Percentiles rank a stretch among this genome's conserved stretches.
Evolutionary conservation across 1,140 invertebrate genomes (phyloP).

Genomic region (Rhynchophorus ferrugineus): DNA sequence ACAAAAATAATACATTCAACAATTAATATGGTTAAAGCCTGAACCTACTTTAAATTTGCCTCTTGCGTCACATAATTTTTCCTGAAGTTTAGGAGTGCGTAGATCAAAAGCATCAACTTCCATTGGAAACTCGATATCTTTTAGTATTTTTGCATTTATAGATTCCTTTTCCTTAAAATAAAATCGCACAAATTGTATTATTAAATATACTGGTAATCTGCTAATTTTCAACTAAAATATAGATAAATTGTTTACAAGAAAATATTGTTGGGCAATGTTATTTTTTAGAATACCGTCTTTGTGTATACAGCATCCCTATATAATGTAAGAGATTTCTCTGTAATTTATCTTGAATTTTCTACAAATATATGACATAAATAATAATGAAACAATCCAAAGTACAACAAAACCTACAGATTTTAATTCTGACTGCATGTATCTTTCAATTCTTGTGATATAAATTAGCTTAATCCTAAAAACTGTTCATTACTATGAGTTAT

Average conservation of each 20-base stretch:
- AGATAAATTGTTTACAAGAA: too few species aligned
- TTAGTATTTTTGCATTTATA: conserved; percentile 95
- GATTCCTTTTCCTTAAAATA: conserved; percentile 96
- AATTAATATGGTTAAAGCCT: not conserved
- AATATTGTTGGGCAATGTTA: too few species aligned
- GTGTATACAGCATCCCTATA: conserved; percentile 86
- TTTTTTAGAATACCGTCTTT: conserved; percentile 90
- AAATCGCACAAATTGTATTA: conserved; percentile 96
- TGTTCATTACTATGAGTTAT: conserved; percentile 67
- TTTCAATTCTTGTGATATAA: conserved; percentile 96
- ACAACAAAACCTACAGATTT: conserved; percentile 51
- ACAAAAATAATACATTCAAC: conserved; percentile 14
- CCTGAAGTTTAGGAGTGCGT: conserved; percentile 84
- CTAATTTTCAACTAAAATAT: conserved; percentile 77
- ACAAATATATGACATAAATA: conserved; percentile 34
- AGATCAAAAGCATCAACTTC: conserved; percentile 93
- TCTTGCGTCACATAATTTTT: conserved; percentile 83
- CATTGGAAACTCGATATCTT: conserved; percentile 97
- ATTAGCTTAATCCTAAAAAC: conserved; percentile 95
- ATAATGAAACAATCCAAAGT: not conserved
- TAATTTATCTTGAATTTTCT: conserved; percentile 92
- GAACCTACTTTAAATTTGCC: conserved; percentile 74
- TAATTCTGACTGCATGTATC: conserved; percentile 92
- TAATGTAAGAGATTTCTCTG: conserved; percentile 82
- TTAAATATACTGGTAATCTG: conserved; percentile 91